Percentiles rank a stretch among this genome's conserved stretches.
Evolutionary conservation across 1,140 invertebrate genomes (phyloP).

Genomic region (Ceratosolen solmsi): DNA sequence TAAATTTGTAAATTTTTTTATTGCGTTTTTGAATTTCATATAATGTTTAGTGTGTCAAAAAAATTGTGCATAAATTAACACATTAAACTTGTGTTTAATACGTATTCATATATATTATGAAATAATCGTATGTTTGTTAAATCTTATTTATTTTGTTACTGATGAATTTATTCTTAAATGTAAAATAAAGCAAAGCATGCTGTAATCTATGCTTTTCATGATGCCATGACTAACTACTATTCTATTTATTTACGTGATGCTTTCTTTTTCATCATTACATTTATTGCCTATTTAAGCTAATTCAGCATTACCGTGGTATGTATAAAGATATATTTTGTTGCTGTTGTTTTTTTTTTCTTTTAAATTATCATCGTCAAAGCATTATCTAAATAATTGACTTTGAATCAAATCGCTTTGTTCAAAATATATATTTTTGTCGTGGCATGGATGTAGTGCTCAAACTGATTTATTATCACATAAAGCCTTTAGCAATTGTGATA

Average conservation of each 20-base stretch:
- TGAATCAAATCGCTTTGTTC: conserved; percentile 16
- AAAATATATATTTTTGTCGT: conserved; percentile 63
- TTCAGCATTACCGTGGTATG: conserved; percentile 24
- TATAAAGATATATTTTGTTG: neutral
- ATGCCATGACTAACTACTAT: conserved; percentile 17
- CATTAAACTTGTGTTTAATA: neutral
- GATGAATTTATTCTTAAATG: neutral
- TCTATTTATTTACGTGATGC: conserved; percentile 32
- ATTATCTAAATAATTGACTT: neutral
- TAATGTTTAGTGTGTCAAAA: conserved; percentile 13
- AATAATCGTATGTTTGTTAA: conserved; percentile 22
- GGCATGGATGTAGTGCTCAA: conserved; percentile 74
- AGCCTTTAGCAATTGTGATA: conserved; percentile 69
- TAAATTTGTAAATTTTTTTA: conserved; percentile 30
- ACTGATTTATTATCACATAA: conserved; percentile 74
- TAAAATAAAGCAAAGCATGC: conserved; percentile 40
- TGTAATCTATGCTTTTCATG: conserved; percentile 12
- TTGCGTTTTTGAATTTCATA: conserved; percentile 19
- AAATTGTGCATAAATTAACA: conserved; percentile 2
- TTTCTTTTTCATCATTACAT: neutral
- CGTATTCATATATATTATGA: conserved; percentile 15
- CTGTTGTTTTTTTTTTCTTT: neutral
- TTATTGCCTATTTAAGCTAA: neutral
- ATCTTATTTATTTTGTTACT: conserved; percentile 10
- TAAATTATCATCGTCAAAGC: neutral